Evolutionary conservation across 2,888 invertebrate genomes (phyloP).

Genomic region (Hymenopus coronatus): DNA sequence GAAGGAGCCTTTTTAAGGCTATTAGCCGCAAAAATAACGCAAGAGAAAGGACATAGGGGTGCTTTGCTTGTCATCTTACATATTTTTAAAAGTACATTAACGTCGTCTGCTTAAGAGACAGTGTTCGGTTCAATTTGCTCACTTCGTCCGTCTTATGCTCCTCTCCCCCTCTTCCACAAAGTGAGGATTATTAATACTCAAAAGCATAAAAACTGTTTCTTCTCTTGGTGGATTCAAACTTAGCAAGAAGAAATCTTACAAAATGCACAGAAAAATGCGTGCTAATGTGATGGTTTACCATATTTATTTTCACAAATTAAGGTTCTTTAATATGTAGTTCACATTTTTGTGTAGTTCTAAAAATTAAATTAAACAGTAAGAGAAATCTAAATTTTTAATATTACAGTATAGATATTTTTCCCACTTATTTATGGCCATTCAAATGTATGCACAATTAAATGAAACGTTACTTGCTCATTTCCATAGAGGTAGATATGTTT

Average conservation of each 20-base stretch:
- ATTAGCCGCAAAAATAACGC: constrained; percentile 14
- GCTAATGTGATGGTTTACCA: background rate
- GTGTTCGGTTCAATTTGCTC: constrained; percentile 11
- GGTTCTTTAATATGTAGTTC: too few relatives aligned
- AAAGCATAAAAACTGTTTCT: background rate
- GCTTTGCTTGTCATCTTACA: constrained; percentile 15
- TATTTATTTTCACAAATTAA: too few relatives aligned
- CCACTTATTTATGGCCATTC: too few relatives aligned
- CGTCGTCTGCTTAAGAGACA: background rate
- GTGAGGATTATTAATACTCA: background rate
- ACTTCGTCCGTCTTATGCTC: background rate
- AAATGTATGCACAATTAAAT: too few relatives aligned
- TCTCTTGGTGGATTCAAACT: background rate
- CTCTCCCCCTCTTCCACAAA: background rate
- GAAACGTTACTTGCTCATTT: too few relatives aligned
- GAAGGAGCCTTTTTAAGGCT: constrained; percentile 15
- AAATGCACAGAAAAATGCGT: background rate
- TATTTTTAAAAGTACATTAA: background rate
- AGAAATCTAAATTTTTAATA: too few relatives aligned
- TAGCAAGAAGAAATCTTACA: background rate
- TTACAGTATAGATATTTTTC: too few relatives aligned
- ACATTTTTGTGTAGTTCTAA: too few relatives aligned
- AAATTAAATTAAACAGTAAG: too few relatives aligned
- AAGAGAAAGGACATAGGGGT: background rate
- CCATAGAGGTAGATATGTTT: too few relatives aligned